Percentiles rank a stretch among this genome's conserved stretches.
Evolutionary conservation across 2,888 invertebrate species (phyloP).

Genomic region (Clitarchus hookeri): DNA sequence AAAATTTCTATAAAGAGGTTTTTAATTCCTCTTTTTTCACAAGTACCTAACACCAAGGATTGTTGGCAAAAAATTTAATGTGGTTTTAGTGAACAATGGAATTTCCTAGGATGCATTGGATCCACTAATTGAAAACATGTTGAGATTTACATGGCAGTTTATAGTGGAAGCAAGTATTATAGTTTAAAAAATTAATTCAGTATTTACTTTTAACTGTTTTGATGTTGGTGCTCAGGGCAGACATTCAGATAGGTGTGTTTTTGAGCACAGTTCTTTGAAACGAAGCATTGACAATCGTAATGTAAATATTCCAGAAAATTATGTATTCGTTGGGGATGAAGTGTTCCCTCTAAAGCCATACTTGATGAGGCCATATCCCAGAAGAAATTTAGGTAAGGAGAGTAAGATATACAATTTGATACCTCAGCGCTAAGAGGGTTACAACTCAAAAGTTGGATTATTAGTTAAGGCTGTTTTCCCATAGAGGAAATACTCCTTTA

Average conservation of each 20-base stretch:
- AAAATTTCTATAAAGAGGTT: no score
- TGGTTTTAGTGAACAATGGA: slow-evolving; percentile 23
- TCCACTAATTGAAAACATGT: slow-evolving; percentile 3
- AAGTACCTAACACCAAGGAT: background rate
- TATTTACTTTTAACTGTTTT: background rate
- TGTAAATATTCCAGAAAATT: background rate
- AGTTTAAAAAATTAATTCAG: slow-evolving; percentile 30
- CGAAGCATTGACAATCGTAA: background rate
- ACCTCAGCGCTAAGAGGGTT: no score
- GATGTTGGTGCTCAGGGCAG: slow-evolving; percentile 28
- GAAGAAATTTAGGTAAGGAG: background rate
- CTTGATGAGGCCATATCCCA: slow-evolving; percentile 24
- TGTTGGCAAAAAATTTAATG: no score
- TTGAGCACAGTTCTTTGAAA: slow-evolving; percentile 16
- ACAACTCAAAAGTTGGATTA: no score
- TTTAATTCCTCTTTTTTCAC: background rate
- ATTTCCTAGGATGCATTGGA: slow-evolving; percentile 19
- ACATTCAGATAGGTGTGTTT: slow-evolving; percentile 31
- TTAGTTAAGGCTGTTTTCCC: no score
- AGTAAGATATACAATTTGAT: slow-evolving; percentile 31
- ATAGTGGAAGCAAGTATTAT: slow-evolving; percentile 27
- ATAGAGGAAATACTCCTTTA: no score
- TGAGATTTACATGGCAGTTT: background rate
- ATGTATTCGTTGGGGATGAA: slow-evolving; percentile 31
- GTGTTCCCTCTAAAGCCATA: slow-evolving; percentile 29